Evolutionary conservation across 2,797 vertebrate species (phyloP), one percentile per base, ranked within the genome.

Genomic region (Poecilia picta): DNA sequence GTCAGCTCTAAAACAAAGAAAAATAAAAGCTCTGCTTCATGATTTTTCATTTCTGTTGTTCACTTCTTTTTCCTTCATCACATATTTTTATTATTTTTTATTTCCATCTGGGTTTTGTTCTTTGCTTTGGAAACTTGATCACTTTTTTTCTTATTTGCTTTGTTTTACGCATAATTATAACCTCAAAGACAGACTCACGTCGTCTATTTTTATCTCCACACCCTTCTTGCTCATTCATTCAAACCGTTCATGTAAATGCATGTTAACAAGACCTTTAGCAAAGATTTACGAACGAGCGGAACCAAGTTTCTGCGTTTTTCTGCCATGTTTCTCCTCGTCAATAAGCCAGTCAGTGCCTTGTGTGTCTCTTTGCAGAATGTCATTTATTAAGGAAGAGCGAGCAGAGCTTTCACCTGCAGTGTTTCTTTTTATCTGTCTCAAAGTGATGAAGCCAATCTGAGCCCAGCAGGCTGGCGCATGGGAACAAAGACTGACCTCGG

Each of bases 211-310:
- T 74, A 79, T 72, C 28, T 77, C 51, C 49, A 20, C 31, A 71
- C 31, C 47, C 57, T 76, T 39, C 51, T 70, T 5, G 64, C 74
- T 76, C 78, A 73, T 49, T 47, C 75, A 88, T 92, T 82, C 75
- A 87, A 87, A 89, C 20, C 64, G 1, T 68, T 53, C 75, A 89
- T 92, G 85, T 77, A 87, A 87, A 88, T 89, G 31, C 81, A 83
- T 87, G 83, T 53, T 78, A 87, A 86, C 51, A 6, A 79, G 74
- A 55, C 76, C 72, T 89, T 86, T 82, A 55, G 53, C 59, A 72
- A 66, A 46, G 7, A 74, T 74, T 86, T 76, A 8, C 79, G 12
- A 36, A 43, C 70, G 41, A 80, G 73, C 18, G 20, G 49, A 80
- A 46, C 55, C 1, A 71, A 47, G 36, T 68, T 66, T 77, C 25